These are phyloP conservation scores for Xenentodon cancila DNA, from an alignment of 2,797 vertebrate genomes.

Conservation along the genomic window DNA sequence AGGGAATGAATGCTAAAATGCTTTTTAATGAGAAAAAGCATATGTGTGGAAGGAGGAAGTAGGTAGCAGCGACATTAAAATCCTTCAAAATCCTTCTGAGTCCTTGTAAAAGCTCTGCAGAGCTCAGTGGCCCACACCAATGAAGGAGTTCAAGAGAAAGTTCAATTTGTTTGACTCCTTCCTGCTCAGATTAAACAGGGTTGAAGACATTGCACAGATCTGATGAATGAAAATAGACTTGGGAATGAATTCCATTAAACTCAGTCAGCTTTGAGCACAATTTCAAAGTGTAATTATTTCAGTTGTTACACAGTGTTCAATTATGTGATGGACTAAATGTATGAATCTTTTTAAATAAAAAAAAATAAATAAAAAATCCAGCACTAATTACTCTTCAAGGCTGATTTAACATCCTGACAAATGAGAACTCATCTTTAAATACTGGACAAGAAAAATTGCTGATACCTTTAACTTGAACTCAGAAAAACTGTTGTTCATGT, in stretches of 20 bases:
- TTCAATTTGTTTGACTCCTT: neutral
- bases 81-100: constrained; percentile 24
- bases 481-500: no score
- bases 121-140: constrained; percentile 34
- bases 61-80: constrained; percentile 26
- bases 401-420: no score
- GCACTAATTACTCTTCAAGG: no score
- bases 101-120: constrained; percentile 27
- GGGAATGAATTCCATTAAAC: neutral
- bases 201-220: neutral
- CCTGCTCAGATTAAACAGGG: neutral
- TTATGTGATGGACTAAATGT: no score
- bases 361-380: no score
- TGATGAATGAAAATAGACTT: neutral
- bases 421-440: no score
- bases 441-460: no score
- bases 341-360: no score
- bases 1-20: constrained; percentile 8
- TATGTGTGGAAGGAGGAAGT: constrained; percentile 5
- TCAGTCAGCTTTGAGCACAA: no score
- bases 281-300: no score
- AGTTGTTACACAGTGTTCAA: no score
- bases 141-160: constrained; percentile 29
- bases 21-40: constrained; percentile 11
- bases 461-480: no score